Base-by-base conservation (phyloP, 2,797 vertebrate genomes). In the Poliocrania exsul region DNA sequence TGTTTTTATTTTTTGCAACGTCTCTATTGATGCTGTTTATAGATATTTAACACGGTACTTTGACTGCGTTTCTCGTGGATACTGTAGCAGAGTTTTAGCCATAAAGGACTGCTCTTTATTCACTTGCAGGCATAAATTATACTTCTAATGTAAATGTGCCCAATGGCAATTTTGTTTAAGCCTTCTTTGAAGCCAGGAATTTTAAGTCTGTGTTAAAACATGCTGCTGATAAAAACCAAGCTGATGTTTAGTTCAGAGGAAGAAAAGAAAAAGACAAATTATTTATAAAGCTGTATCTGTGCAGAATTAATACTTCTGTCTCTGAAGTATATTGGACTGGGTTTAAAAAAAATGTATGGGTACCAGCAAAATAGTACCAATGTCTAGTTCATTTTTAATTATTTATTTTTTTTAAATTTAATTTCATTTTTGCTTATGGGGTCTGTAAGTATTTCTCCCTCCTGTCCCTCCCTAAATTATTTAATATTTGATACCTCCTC, bases 41-140 rank as follows among this genome's bases (percentile, higher is more conserved):
- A 88, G 95, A 83, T 93, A 28, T 91, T 93, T 94, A 96, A 88
- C 89, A 93, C 81, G n/a, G 90, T 71, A 62, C 93, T 94, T 93
- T 33, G 87, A 56, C 88, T 60, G 88, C 46, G 6, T 90, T 92
- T 94, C 82, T 95, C 24, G 2, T 71, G 90, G 89, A 87, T 92
- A 38, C 92, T 95, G 94, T 78, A 83, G 73, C 64, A 25, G 96
- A 97, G 96, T 97, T 97, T 90, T 90, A 96, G 94, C 91, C 88
- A 85, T 90, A 87, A 92, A 96, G 94, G 90, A 81, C 92, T 92
- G 96, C 29, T 87, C 93, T 97, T 91, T 94, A 93, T 95, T 90
- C 86, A 84, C 90, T 96, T 71, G 90, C 81, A 70, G 87, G 87
- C 95, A 96, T 95, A 96, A 96, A 97, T 96, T 96, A 96, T 95